phyloP scores from a whole-genome alignment of 2,797 vertebrate species.

The Sebastes diploproa region DNA sequence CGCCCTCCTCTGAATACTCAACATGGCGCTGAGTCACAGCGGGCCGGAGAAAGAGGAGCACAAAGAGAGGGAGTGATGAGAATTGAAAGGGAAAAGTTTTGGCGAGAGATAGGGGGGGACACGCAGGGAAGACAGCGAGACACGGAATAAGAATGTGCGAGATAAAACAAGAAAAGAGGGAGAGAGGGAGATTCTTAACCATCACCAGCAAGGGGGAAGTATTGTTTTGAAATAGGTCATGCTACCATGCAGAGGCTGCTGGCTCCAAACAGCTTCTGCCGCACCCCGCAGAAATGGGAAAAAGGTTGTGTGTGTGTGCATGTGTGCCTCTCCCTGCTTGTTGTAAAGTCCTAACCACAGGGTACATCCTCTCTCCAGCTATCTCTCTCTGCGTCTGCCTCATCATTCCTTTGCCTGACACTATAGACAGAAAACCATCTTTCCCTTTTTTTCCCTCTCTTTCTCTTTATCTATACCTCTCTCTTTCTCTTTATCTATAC shows the following conservation, averaged over 20 bases:
- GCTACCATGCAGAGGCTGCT: constrained; percentile 47
- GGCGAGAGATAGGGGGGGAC: constrained; percentile 3
- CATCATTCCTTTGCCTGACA: constrained; percentile 43
- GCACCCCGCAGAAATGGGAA: constrained; percentile 59
- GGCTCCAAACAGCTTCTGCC: constrained; percentile 48
- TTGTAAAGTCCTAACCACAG: constrained; percentile 51
- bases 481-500: background rate
- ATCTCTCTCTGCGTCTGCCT: constrained; percentile 21
- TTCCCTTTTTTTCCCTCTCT: background rate
- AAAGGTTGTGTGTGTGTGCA: constrained; percentile 7
- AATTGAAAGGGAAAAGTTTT: constrained; percentile 33
- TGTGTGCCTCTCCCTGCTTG: constrained; percentile 31
- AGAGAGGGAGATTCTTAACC: constrained; percentile 40
- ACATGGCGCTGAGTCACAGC: constrained; percentile 25
- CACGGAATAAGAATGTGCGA: constrained; percentile 17
- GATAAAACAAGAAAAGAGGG: constrained; percentile 20
- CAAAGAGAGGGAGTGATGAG: background rate
- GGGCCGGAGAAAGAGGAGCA: background rate
- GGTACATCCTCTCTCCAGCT: constrained; percentile 39
- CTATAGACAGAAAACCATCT: constrained; percentile 7
- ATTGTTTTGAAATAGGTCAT: constrained; percentile 74
- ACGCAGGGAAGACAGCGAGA: constrained; percentile 22
- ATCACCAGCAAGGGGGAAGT: constrained; percentile 40
- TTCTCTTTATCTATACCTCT: background rate
- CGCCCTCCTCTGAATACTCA: constrained; percentile 30